Evolutionary conservation across 2,113 vertebrate species (phyloP).

Genomic region (Xiphorhynchus elegans): DNA sequence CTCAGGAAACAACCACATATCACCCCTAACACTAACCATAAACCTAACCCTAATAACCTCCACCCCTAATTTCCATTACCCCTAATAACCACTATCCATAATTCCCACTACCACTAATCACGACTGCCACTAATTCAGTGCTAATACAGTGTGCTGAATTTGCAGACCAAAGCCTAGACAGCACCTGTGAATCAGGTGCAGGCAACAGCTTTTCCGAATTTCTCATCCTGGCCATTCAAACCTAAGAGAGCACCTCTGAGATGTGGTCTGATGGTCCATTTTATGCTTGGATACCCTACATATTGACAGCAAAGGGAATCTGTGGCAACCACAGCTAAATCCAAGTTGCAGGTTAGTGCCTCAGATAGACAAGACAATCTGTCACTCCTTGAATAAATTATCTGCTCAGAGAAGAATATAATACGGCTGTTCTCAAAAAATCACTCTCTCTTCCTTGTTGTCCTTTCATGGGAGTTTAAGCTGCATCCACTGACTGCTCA

Average conservation of each 20-base stretch:
- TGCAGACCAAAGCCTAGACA: neutral
- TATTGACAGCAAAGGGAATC: slow-evolving; percentile 18
- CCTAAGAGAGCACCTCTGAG: neutral
- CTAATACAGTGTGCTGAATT: neutral
- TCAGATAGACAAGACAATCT: slow-evolving; percentile 25
- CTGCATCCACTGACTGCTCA: neutral
- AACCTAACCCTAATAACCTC: too few species aligned
- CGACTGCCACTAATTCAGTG: neutral
- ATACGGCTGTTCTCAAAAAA: neutral
- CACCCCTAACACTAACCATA: too few species aligned
- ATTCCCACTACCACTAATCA: too few species aligned
- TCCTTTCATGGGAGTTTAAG: neutral
- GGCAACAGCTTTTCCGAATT: neutral
- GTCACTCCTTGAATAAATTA: slow-evolving; percentile 41
- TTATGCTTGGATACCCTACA: slow-evolving; percentile 9
- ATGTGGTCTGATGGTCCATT: neutral
- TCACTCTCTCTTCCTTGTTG: neutral
- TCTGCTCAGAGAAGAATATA: slow-evolving; percentile 12
- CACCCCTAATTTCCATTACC: too few species aligned
- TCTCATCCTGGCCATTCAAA: neutral
- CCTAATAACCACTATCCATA: too few species aligned
- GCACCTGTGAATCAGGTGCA: neutral
- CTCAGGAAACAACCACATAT: neutral
- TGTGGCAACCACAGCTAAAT: neutral
- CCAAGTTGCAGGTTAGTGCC: neutral